Base-by-base conservation (phyloP, 2,797 vertebrate genomes). In the Florisuga fusca region DNA sequence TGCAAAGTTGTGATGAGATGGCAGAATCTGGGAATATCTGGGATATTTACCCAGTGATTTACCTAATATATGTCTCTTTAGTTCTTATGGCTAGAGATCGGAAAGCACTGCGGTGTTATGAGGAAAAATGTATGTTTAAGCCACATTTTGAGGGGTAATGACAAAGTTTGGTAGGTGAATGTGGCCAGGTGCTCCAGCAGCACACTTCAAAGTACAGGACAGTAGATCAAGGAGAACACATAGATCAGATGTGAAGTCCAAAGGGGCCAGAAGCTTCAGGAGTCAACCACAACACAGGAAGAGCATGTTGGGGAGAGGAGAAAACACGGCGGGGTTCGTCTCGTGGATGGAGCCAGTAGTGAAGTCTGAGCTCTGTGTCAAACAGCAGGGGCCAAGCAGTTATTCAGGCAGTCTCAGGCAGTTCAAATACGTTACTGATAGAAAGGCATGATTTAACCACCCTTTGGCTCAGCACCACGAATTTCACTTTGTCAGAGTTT, bases 361-460 rank as follows among this genome's bases (percentile, higher is more conserved):
- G 64, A 55, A 85, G 82, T n/a, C 72, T 94, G 72, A 93, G 34
- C 59, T 80, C 26, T 0, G 78, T 50, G 89, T 59, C 72, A 83
- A 91, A 77, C 84, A 94, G 68, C 87, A 89, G 80, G 87, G 75
- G 75, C 26, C 54, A 84, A 34, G 45, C 73, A 29, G 53, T 92
- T 76, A 90, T 76, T 68, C 71, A 81, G 67, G 34, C 59, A 82
- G 78, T 26, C 78, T 89, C 67, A 54, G 66, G 59, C 23, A 82
- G n/a, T 69, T 92, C 74, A 79, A 53, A 87, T 71, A 34, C 68
- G 79, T 83, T 89, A 61, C 63, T 87, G 82, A 87, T 69, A 76
- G 84, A 93, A 82, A 79, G 34, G 41, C 50, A 71, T 78, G 81
- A 90, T 89, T 81, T 92, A 94, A 92, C 66, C 43, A 58, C 63